Conservation (phyloP, 2,113 vertebrate genomes). For the Cololabis saira region DNA sequence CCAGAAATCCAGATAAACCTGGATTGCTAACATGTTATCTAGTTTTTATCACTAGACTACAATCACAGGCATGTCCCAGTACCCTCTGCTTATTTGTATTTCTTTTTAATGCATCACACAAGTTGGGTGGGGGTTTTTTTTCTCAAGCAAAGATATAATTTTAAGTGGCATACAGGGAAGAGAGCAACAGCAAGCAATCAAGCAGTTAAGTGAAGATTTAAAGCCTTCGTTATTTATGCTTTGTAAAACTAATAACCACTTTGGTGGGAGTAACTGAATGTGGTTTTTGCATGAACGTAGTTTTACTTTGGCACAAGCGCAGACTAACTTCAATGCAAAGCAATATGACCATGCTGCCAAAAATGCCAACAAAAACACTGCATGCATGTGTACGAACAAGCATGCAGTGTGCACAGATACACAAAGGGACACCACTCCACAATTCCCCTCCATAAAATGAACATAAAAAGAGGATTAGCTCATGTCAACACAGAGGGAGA, state of each 20-base stretch:
- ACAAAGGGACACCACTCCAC: constrained; percentile 25
- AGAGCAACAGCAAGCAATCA: constrained; percentile 16
- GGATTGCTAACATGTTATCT: no score
- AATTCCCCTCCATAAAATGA: constrained; percentile 50
- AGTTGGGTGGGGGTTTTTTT: neutral
- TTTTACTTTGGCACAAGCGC: constrained; percentile 34
- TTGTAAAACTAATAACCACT: constrained; percentile 26
- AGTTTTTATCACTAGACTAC: no score
- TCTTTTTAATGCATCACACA: no score
- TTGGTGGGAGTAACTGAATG: constrained; percentile 27
- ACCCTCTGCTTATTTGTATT: no score
- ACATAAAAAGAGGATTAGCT: constrained; percentile 54
- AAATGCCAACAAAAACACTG: constrained; percentile 33
- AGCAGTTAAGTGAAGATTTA: constrained; percentile 20
- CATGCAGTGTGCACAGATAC: constrained; percentile 7
- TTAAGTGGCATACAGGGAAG: constrained; percentile 1
- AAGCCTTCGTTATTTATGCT: constrained; percentile 27
- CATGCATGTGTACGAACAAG: constrained; percentile 14
- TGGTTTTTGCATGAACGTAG: constrained; percentile 34
- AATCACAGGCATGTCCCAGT: no score
- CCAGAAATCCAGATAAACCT: no score
- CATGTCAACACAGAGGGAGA: constrained; percentile 22
- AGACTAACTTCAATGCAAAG: constrained; percentile 9
- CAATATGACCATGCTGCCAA: constrained; percentile 4
- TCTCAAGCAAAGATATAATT: constrained; percentile 5